Conservation (phyloP, 2,888 invertebrate species). For the Apotomis betuletana region DNA sequence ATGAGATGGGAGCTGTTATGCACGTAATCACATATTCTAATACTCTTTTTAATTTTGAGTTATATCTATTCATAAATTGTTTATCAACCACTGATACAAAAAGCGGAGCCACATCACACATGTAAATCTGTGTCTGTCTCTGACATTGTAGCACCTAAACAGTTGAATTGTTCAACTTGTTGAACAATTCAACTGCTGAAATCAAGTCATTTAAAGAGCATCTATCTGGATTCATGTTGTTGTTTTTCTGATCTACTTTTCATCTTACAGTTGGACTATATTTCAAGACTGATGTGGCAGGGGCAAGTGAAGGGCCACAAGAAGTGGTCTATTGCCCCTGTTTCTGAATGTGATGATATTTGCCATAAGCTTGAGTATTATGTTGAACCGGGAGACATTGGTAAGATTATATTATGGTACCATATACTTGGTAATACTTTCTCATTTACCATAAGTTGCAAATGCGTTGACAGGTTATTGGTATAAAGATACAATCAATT, state of each 20-base stretch:
- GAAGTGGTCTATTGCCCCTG: conserved; percentile 92
- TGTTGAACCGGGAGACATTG: conserved; percentile 93
- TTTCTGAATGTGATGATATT: conserved; percentile 92
- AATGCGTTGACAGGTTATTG: no score
- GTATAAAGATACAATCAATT: no score
- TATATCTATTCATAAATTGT: no score
- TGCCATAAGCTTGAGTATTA: conserved; percentile 90
- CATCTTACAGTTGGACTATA: conserved; percentile 91
- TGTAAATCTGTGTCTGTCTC: no score
- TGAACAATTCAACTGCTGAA: no score
- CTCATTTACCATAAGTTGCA: no score
- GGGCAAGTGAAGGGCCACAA: conserved; percentile 94
- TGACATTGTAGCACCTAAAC: no score
- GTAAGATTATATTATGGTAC: conserved; percentile 69
- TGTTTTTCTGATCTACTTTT: background rate
- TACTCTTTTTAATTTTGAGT: background rate
- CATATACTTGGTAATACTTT: background rate
- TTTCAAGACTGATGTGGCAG: conserved; percentile 96
- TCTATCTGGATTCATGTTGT: no score
- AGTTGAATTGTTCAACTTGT: no score
- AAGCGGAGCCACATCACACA: no score
- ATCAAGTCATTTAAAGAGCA: no score
- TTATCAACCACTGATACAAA: no score
- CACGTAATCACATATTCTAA: conserved; percentile 85
- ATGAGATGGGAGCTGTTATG: conserved; percentile 94